phyloP scores from a whole-genome alignment of 2,888 invertebrate species.

The Eugnorisma glareosa region DNA sequence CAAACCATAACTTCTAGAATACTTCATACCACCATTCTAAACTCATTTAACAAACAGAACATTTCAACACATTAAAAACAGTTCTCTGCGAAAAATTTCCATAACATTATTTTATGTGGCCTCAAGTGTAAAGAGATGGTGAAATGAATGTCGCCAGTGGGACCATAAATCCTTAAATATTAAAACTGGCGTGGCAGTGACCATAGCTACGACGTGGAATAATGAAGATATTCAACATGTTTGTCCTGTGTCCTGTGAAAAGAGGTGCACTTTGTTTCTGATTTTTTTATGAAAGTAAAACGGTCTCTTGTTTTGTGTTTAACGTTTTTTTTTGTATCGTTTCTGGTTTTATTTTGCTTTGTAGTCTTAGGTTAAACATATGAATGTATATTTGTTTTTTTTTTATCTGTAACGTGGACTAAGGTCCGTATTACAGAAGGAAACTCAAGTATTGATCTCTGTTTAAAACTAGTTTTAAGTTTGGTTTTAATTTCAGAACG shows the following conservation, averaged over 20 bases:
- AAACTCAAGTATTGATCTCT: too few relatives aligned
- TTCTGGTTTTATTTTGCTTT: conserved; percentile 15
- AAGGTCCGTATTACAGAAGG: too few relatives aligned
- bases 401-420: neutral
- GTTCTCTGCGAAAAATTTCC: conserved; percentile 52
- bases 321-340: neutral
- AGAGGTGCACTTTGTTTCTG: conserved; percentile 64
- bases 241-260: conserved; percentile 62
- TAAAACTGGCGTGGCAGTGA: conserved; percentile 82
- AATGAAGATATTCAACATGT: conserved; percentile 76
- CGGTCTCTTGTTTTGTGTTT: conserved; percentile 12
- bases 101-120: conserved; percentile 71
- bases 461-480: too few relatives aligned
- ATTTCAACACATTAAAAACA: conserved; percentile 67
- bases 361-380: neutral
- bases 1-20: neutral
- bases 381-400: conserved; percentile 4
- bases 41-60: conserved; percentile 29
- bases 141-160: conserved; percentile 85
- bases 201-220: conserved; percentile 75
- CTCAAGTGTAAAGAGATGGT: conserved; percentile 77
- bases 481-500: too few relatives aligned
- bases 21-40: neutral
- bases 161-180: conserved; percentile 87
- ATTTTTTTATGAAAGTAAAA: conserved; percentile 50